Conservation (phyloP, 1,140 invertebrate genomes). For the Papilio aristodemus region DNA sequence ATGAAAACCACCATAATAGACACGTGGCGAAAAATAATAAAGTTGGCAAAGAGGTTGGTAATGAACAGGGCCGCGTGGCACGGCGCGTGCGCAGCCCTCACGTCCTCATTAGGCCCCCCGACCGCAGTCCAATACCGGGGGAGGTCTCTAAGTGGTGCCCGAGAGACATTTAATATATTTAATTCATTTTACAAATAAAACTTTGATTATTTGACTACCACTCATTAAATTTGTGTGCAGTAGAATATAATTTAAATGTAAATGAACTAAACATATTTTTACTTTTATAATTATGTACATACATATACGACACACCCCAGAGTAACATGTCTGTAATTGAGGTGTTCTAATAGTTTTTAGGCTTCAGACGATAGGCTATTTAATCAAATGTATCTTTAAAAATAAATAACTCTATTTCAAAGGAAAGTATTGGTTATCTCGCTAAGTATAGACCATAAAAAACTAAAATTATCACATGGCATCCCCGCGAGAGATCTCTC, state of each 20-base stretch:
- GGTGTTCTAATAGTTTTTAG: no score
- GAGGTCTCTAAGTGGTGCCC: conserved; percentile 19
- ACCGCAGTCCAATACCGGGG: conserved; percentile 40
- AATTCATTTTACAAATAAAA: conserved; percentile 3
- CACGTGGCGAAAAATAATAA: conserved; percentile 73
- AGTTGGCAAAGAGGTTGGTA: conserved; percentile 63
- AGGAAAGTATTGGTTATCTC: no score
- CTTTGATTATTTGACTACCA: no score
- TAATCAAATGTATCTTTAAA: no score
- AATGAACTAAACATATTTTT: no score
- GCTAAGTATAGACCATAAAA: background rate
- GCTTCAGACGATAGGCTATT: no score
- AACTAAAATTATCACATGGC: conserved; percentile 31
- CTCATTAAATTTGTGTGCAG: no score
- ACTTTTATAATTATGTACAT: no score
- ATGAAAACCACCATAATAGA: conserved; percentile 66
- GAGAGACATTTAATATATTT: conserved; percentile 14
- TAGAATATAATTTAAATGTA: no score
- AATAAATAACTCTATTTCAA: no score
- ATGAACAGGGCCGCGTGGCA: conserved; percentile 66
- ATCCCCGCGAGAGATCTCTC: conserved; percentile 34
- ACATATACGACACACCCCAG: no score
- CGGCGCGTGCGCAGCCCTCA: conserved; percentile 45
- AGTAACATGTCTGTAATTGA: no score
- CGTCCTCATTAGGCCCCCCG: conserved; percentile 49